These are phyloP conservation scores for Listronotus bonariensis DNA, from an alignment of 1,140 invertebrate species.

Conservation along the genomic window DNA sequence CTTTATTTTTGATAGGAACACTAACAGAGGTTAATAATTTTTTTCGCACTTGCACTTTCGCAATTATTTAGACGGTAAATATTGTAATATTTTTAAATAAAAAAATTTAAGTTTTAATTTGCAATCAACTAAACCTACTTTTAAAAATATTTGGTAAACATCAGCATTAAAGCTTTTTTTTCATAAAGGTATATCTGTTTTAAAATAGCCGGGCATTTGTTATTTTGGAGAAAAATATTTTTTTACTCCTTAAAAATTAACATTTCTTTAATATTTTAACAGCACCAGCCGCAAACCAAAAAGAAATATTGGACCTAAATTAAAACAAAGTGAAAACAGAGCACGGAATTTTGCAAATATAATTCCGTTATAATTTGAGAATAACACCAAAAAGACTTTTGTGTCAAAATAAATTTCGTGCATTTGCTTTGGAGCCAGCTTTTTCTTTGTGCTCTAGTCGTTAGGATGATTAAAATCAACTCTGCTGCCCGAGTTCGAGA, in stretches of 20 bases:
- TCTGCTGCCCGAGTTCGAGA: slow-evolving; percentile 12
- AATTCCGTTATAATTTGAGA: slow-evolving; percentile 27
- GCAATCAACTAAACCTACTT: too few species aligned
- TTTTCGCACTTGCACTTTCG: too few species aligned
- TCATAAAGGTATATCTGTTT: too few species aligned
- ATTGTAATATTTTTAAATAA: too few species aligned
- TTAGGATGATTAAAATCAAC: slow-evolving; percentile 32
- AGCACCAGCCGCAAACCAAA: not conserved
- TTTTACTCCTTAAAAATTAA: not conserved
- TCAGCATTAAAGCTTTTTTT: too few species aligned
- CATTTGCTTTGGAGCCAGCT: slow-evolving; percentile 26
- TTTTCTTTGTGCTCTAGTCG: slow-evolving; percentile 25
- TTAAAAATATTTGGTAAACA: too few species aligned
- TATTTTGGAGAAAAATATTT: too few species aligned
- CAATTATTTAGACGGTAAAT: too few species aligned
- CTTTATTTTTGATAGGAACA: too few species aligned
- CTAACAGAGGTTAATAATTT: too few species aligned
- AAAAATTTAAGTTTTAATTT: too few species aligned
- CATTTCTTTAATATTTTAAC: slow-evolving; percentile 4
- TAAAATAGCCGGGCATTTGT: too few species aligned
- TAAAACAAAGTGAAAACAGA: slow-evolving; percentile 11
- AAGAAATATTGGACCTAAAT: not conserved
- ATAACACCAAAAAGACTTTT: slow-evolving; percentile 29
- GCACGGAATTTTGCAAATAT: slow-evolving; percentile 24
- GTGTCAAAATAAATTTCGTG: slow-evolving; percentile 31